Evolutionary conservation across 2,888 invertebrate genomes (phyloP).

Genomic region (Metellina segmentata): DNA sequence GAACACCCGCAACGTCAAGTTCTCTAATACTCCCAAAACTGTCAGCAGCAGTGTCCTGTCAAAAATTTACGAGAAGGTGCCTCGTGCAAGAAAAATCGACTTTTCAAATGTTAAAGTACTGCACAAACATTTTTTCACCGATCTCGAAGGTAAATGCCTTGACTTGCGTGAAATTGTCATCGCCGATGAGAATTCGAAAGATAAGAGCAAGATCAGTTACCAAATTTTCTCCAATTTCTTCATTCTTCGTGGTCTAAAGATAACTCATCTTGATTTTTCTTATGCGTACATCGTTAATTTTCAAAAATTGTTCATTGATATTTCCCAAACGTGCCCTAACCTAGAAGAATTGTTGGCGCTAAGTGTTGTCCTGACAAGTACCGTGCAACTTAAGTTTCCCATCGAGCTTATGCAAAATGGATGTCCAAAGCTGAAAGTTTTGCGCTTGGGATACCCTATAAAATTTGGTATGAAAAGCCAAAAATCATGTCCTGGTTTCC

Average conservation of each 20-base stretch:
- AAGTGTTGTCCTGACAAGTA: background rate
- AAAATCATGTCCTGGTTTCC: background rate
- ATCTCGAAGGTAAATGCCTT: background rate
- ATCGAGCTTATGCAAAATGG: background rate
- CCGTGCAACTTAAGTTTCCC: background rate
- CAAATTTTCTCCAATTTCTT: background rate
- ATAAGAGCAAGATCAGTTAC: fast-evolving
- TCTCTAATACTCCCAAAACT: background rate
- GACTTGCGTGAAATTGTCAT: background rate
- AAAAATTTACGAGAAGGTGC: background rate
- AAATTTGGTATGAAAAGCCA: too few species aligned
- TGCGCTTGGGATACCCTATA: background rate
- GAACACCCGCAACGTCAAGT: background rate
- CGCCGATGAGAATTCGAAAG: background rate
- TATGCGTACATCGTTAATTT: background rate
- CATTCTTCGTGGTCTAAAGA: background rate
- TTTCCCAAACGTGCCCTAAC: background rate
- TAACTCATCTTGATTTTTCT: slow-evolving; percentile 11
- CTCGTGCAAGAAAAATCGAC: background rate
- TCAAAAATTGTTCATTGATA: background rate
- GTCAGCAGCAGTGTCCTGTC: background rate
- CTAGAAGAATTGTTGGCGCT: background rate
- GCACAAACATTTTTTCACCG: background rate
- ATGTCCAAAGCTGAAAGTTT: background rate
- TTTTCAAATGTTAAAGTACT: background rate